phyloP scores from a whole-genome alignment of 2,888 invertebrate species.

The Agonum fuliginosum region DNA sequence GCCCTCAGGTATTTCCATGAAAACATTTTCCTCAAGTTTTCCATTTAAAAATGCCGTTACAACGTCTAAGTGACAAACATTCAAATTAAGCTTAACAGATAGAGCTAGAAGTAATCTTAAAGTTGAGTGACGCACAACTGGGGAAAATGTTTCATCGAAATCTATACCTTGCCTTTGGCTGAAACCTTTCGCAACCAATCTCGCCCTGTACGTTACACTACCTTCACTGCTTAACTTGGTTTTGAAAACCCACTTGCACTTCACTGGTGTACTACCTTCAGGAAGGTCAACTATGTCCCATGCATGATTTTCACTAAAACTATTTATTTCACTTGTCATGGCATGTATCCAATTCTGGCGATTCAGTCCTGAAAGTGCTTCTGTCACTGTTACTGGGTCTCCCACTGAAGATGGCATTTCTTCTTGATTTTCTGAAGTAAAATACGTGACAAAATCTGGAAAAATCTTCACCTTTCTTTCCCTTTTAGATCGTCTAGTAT shows the following conservation, averaged over 20 bases:
- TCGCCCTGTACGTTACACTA: slow-evolving; percentile 61
- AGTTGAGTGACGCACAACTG: slow-evolving; percentile 35
- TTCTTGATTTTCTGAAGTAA: background rate
- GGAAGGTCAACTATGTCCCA: background rate
- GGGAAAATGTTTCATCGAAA: slow-evolving; percentile 45
- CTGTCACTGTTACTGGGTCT: background rate
- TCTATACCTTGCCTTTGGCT: slow-evolving; percentile 40
- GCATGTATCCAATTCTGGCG: background rate
- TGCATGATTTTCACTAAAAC: background rate
- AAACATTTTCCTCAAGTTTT: background rate
- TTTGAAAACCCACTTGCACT: slow-evolving; percentile 58
- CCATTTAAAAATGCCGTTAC: slow-evolving; percentile 12
- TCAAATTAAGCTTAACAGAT: background rate
- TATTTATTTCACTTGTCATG: background rate
- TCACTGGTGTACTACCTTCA: background rate
- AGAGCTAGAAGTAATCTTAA: slow-evolving; percentile 8
- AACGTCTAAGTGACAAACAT: background rate
- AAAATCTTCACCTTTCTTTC: too few species aligned
- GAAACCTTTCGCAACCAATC: slow-evolving; percentile 57
- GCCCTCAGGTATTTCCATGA: background rate
- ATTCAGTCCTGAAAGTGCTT: background rate
- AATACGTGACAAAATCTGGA: background rate
- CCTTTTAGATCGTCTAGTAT: too few species aligned
- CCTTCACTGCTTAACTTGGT: slow-evolving; percentile 64
- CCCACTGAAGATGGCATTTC: background rate